A percentile compares a stretch with the other conserved stretches of the same genome.
phyloP scores from a whole-genome alignment of 2,888 invertebrate genomes.

The Pammene fasciana region DNA sequence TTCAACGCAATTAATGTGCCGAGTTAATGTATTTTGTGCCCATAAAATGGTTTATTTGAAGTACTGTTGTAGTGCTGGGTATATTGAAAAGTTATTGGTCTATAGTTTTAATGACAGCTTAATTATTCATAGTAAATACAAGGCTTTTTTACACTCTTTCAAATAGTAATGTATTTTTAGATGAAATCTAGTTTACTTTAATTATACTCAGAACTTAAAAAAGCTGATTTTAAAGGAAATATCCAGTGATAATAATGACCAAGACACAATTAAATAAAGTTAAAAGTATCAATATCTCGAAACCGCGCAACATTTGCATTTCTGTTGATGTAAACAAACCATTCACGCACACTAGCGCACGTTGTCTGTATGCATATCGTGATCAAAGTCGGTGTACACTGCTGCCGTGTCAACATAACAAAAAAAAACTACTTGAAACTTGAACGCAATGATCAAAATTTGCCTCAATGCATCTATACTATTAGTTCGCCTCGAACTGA shows the following conservation, averaged over 20 bases:
- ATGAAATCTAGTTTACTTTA: no score
- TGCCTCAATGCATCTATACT: no score
- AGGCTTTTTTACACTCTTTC: no score
- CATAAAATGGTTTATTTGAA: constrained; percentile 3
- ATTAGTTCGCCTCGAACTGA: no score
- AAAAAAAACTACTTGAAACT: no score
- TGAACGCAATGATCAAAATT: no score
- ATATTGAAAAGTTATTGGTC: background rate
- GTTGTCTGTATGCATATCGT: constrained; percentile 42
- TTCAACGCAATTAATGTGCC: background rate
- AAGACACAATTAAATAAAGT: constrained; percentile 10
- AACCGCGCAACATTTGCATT: constrained; percentile 52
- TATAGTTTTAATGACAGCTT: background rate
- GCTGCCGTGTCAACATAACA: constrained; percentile 28
- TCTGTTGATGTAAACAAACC: constrained; percentile 76
- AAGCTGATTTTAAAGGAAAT: no score
- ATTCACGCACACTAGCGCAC: constrained; percentile 44
- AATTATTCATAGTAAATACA: no score
- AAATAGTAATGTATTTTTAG: no score
- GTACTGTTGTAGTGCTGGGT: background rate
- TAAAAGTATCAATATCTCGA: constrained; percentile 57
- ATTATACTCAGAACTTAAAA: no score
- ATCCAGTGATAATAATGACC: background rate
- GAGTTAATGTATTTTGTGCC: constrained; percentile 1
- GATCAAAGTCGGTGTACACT: constrained; percentile 32